phyloP scores from a whole-genome alignment of 2,888 invertebrate species.

The Monopis laevigella region DNA sequence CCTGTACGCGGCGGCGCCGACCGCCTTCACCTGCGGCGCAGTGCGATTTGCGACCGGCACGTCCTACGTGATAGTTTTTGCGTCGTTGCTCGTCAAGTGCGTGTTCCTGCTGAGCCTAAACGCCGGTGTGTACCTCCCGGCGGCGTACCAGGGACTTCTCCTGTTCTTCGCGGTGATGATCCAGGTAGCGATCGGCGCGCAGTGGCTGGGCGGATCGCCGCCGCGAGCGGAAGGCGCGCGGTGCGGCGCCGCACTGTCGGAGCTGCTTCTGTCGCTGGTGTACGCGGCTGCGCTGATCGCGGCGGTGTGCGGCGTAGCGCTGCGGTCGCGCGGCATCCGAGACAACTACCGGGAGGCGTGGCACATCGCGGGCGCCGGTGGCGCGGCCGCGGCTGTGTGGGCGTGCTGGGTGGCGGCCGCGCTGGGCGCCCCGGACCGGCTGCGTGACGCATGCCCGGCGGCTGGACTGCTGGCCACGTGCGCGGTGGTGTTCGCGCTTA shows the following conservation, averaged over 20 bases:
- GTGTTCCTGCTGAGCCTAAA: constrained; percentile 92
- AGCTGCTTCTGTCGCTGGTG: constrained; percentile 79
- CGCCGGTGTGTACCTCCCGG: constrained; percentile 90
- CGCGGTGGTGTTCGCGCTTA: constrained; percentile 86
- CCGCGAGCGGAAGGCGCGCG: constrained; percentile 54
- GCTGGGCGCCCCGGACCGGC: constrained; percentile 78
- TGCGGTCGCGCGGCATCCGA: constrained; percentile 86
- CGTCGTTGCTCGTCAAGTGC: constrained; percentile 91
- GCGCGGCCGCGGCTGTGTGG: constrained; percentile 88
- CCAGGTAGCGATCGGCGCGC: constrained; percentile 84
- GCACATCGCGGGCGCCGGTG: constrained; percentile 89
- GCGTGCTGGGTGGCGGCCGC: constrained; percentile 86
- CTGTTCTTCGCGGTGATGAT: constrained; percentile 91
- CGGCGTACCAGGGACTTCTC: constrained; percentile 90
- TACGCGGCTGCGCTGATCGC: constrained; percentile 87
- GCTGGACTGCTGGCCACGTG: constrained; percentile 89
- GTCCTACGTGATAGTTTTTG: constrained; percentile 87
- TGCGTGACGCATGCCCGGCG: constrained; percentile 88
- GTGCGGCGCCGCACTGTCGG: constrained; percentile 75
- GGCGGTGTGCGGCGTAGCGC: constrained; percentile 84
- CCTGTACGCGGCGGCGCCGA: constrained; percentile 80
- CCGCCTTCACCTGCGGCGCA: constrained; percentile 81
- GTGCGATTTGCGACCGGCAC: constrained; percentile 85
- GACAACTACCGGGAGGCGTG: constrained; percentile 95
- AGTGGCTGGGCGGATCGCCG: constrained; percentile 86